phyloP scores from a whole-genome alignment of 2,797 vertebrate genomes.

The Darevskia nairensis region DNA sequence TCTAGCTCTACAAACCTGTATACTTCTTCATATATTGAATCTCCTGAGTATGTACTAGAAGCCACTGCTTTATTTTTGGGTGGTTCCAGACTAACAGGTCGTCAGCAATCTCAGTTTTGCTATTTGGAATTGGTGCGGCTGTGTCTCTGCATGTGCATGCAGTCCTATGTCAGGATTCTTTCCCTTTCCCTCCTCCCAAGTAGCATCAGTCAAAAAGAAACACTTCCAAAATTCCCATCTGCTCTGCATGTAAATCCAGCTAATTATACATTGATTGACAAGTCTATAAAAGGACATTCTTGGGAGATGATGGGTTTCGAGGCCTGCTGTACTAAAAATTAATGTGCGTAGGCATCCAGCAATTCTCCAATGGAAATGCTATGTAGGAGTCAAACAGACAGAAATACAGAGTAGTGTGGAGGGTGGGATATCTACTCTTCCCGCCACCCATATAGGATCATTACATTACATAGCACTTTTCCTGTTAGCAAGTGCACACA shows the following conservation, averaged over 20 bases:
- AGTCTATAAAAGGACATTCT: conserved; percentile 66
- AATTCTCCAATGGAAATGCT: conserved; percentile 64
- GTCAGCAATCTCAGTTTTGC: neutral
- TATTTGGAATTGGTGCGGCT: neutral
- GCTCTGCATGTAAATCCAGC: conserved; percentile 63
- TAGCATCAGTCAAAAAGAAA: conserved; percentile 50
- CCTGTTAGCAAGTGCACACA: neutral
- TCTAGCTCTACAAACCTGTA: too few species aligned
- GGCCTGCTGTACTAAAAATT: conserved; percentile 59
- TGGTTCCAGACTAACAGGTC: neutral
- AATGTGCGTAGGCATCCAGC: conserved; percentile 49
- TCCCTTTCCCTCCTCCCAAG: conserved; percentile 1
- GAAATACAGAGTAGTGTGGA: conserved; percentile 33
- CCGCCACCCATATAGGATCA: neutral
- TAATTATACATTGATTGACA: conserved; percentile 76
- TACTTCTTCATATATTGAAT: too few species aligned
- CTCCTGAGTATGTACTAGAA: neutral
- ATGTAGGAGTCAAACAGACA: conserved; percentile 49
- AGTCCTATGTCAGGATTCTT: conserved; percentile 53
- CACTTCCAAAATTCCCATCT: conserved; percentile 72
- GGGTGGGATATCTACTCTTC: conserved; percentile 28
- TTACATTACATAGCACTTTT: neutral
- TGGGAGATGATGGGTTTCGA: conserved; percentile 61
- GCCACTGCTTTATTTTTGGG: neutral
- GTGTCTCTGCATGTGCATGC: conserved; percentile 19